phyloP scores from a whole-genome alignment of 2,113 vertebrate species.

The Paralichthys olivaceus region DNA sequence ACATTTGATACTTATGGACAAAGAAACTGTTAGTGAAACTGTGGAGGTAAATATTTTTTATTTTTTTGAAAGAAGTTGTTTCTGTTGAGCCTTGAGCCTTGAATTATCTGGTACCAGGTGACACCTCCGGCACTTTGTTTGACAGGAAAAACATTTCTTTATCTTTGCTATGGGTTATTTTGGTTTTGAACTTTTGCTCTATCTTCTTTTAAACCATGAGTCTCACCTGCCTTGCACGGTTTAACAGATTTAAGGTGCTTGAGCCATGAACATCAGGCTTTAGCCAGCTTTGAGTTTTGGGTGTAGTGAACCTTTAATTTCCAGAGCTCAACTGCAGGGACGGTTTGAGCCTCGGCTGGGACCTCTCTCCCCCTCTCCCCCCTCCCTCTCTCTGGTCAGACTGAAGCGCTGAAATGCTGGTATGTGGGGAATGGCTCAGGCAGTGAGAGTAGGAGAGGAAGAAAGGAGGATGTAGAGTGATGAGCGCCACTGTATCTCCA shows the following conservation, averaged over 20 bases:
- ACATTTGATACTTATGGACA: no score
- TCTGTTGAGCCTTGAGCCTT: no score
- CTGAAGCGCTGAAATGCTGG: slow-evolving; percentile 77
- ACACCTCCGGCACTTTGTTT: background rate
- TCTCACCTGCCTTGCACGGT: background rate
- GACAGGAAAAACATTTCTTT: background rate
- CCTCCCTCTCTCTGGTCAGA: slow-evolving; percentile 30
- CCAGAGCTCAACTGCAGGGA: slow-evolving; percentile 49
- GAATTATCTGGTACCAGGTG: no score
- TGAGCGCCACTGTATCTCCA: slow-evolving; percentile 79
- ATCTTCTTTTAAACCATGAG: background rate
- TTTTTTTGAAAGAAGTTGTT: no score
- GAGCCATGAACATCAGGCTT: background rate
- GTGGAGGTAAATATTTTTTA: no score
- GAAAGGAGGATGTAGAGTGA: slow-evolving; percentile 80
- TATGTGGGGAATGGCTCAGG: slow-evolving; percentile 76
- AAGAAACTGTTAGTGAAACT: no score
- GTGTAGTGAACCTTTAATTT: slow-evolving; percentile 35
- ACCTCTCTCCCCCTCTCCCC: background rate
- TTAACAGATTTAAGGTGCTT: background rate
- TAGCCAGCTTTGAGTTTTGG: background rate
- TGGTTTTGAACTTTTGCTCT: background rate
- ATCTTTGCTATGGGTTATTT: background rate
- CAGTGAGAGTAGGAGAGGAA: slow-evolving; percentile 70
- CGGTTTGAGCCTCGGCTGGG: background rate